phyloP scores from a whole-genome alignment of 2,888 invertebrate species.

The Drosophila sordidula region DNA sequence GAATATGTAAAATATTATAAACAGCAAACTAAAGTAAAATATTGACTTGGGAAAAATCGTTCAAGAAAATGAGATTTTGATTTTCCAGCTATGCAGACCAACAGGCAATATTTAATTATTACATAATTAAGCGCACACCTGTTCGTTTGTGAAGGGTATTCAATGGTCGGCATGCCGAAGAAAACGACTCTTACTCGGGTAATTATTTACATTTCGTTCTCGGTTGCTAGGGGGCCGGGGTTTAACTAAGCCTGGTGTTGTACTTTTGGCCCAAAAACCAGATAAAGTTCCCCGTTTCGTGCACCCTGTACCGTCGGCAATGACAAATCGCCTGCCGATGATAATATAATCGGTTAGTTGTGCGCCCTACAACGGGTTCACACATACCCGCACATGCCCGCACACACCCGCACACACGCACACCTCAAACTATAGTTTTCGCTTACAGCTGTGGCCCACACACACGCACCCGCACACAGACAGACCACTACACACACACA shows the following conservation, averaged over 20 bases:
- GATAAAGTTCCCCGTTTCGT: slow-evolving; percentile 24
- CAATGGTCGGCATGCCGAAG: no score
- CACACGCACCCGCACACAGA: background rate
- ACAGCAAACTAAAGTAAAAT: no score
- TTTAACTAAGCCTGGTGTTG: slow-evolving; percentile 8
- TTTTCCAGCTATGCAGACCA: no score
- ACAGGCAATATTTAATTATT: no score
- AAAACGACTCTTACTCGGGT: no score
- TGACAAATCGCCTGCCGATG: slow-evolving; percentile 25
- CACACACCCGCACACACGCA: slow-evolving; percentile 13
- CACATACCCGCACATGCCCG: slow-evolving; percentile 10
- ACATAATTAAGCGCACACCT: no score
- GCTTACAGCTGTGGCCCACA: background rate
- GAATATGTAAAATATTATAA: no score
- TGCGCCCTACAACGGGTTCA: slow-evolving; percentile 12
- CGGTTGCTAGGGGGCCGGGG: background rate
- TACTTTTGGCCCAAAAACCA: slow-evolving; percentile 15
- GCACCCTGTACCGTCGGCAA: slow-evolving; percentile 19
- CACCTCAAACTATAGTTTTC: background rate
- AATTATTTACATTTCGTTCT: background rate
- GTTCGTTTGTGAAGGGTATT: no score
- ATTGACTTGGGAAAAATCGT: no score
- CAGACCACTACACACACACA: background rate
- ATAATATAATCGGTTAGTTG: slow-evolving; percentile 34
- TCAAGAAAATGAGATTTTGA: no score